Conservation (phyloP, 2,888 invertebrate species). For the Homarus gammarus region DNA sequence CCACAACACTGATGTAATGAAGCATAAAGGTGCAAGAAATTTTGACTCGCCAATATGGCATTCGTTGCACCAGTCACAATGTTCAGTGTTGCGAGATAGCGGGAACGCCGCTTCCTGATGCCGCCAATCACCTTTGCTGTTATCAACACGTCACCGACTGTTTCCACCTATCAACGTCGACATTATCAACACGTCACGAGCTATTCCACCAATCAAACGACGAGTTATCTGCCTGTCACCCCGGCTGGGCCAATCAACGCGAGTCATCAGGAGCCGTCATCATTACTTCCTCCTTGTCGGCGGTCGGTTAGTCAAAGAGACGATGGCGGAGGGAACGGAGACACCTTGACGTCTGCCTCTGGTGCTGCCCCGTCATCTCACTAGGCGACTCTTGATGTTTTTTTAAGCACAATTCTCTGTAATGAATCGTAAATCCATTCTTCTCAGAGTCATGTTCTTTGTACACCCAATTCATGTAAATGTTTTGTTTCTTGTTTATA, state of each 20-base stretch:
- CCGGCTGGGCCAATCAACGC: conserved; percentile 31
- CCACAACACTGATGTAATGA: not conserved
- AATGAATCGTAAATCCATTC: no score
- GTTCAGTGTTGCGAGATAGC: conserved; percentile 19
- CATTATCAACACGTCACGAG: conserved; percentile 64
- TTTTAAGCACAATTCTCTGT: no score
- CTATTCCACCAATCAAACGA: conserved; percentile 62
- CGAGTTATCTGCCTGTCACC: conserved; percentile 63
- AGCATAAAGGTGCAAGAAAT: not conserved
- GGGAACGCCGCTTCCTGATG: conserved; percentile 41
- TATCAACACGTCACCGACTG: conserved; percentile 58
- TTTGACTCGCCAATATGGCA: not conserved
- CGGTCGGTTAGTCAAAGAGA: not conserved
- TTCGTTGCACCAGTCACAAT: not conserved
- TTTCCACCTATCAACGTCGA: conserved; percentile 64
- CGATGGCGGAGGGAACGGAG: not conserved
- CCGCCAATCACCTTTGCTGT: conserved; percentile 59
- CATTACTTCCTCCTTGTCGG: conserved; percentile 23
- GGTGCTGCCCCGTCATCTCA: no score
- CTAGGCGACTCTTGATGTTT: no score
- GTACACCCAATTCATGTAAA: no score
- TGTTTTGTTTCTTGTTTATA: no score
- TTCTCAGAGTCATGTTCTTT: no score
- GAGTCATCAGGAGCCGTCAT: conserved; percentile 7
- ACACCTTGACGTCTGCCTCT: no score